phyloP scores from a whole-genome alignment of 2,113 vertebrate genomes.

The Ornithorhynchus anatinus region DNA sequence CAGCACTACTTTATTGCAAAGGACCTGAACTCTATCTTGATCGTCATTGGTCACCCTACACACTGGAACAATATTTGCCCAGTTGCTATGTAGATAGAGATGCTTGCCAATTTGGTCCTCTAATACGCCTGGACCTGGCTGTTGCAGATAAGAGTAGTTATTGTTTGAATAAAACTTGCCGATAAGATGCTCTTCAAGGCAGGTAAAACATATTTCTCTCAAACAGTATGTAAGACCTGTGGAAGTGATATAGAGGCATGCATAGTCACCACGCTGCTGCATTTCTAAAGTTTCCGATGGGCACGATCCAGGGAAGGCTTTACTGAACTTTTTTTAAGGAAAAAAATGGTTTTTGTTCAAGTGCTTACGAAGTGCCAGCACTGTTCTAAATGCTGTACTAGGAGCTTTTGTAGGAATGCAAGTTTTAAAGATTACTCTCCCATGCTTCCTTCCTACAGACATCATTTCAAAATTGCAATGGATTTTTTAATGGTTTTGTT shows the following conservation, averaged over 20 bases:
- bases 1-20: constrained; percentile 5
- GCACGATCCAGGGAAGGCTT: too few species aligned
- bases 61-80: constrained; percentile 69
- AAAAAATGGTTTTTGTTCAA: too few species aligned
- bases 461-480: too few species aligned
- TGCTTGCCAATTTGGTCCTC: constrained; percentile 56
- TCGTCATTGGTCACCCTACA: constrained; percentile 26
- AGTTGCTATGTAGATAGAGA: constrained; percentile 67
- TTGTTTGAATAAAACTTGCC: constrained; percentile 59
- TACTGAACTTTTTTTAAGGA: too few species aligned
- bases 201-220: constrained; percentile 47
- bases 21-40: neutral
- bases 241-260: neutral
- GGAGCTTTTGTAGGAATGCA: too few species aligned
- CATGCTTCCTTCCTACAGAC: too few species aligned
- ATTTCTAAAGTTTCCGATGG: too few species aligned
- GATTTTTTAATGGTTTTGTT: too few species aligned
- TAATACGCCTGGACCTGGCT: constrained; percentile 65
- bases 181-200: constrained; percentile 51
- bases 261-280: neutral
- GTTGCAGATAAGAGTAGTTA: constrained; percentile 65
- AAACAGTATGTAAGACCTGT: neutral
- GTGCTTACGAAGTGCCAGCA: too few species aligned
- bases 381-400: too few species aligned
- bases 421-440: too few species aligned